Base-by-base conservation (phyloP, 1,140 invertebrate species). In the Patella vulgata region DNA sequence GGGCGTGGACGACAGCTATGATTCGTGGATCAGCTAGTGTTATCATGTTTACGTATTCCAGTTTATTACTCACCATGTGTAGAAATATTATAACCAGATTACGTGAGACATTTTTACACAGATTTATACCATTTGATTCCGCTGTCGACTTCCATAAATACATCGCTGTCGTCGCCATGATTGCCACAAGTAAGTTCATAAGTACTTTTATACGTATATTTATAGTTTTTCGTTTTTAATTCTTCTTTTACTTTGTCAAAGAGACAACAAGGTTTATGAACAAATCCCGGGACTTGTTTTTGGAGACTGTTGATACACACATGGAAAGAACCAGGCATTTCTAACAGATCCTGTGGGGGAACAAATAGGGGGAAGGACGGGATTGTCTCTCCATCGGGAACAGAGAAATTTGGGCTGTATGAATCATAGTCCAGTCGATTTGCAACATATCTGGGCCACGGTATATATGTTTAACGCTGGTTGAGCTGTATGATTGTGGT, bases 141-240 rank as follows among this genome's bases (percentile, higher is more conserved):
- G 94, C 97, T 70, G 96, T 99, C 31, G 94, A 96, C 76, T 98
- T 99, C 78, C 97, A 99, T 83, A 99, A 99, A 85, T 97, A 99
- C 51, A 94, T 95, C 0, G 97, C 96, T 0, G 93, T 93, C 66
- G 96, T 95, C 0, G 97, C 95, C 0, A 86, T 98, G 0, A 93
- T 98, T 82, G 99, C 98, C 82, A 85, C 85, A 55, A 63, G 85
- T 86, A 68, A 71, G 73, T 67, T 12, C 30, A n/a, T 33, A 56
- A 9, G 28, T 17, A 47, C 19, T 21, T 36, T 12, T 42, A 19
- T 21, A 28, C 30, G 21, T 51, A 28, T 28, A 17, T 51, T 21
- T 51, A n/a, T n/a, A n/a, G n/a, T n/a, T n/a, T n/a, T n/a, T n/a
- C n/a, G n/a, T n/a, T n/a, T 8, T 31, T 5, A 30, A 2, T 30